Evolutionary conservation across 1,140 invertebrate genomes (phyloP), one percentile per base, ranked within the genome.

Genomic region (Lycorma delicatula): DNA sequence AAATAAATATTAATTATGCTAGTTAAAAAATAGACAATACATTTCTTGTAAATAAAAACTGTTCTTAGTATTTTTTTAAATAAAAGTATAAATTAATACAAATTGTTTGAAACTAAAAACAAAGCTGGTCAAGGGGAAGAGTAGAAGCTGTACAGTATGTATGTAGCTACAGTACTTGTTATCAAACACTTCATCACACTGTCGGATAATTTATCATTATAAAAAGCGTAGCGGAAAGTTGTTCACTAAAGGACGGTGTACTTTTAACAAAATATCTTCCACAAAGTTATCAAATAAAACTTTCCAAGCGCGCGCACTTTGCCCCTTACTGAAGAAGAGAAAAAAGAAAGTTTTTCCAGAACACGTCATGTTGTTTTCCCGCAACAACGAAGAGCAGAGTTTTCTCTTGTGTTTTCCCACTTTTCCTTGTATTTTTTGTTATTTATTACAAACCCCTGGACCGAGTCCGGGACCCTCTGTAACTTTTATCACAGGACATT

Each of bases 211-310:
- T n/a, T n/a, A n/a, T n/a, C n/a, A n/a, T n/a, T n/a, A n/a, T n/a
- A n/a, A n/a, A n/a, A n/a, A n/a, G n/a, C n/a, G 41, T 44, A 7
- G 41, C 5, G 11, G n/a, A 18, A 44, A 44, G 23, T 5, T 20
- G 18, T 44, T 44, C 41, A 44, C 3, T 16, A 44, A 22, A 44
- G 41, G 23, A 44, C 18, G 41, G 41, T 22, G 41, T 18, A 44
- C 16, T 44, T 44, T 44, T 22, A 44, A 22, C 41, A 13, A 44
- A 44, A 44, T 44, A 44, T 44, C 41, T 44, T 44, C 23, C 41
- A 44, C 41, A 44, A 22, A 44, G 41, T 44, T 44, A 44, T 44
- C 41, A 44, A 44, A 44, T 44, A 44, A 44, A 44, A 44, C 41
- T 44, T 44, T 44, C 11, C 41, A 7, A 11, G 41, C 16, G 16